Evolutionary conservation across 2,797 vertebrate genomes (phyloP).

Genomic region (Sparus aurata): DNA sequence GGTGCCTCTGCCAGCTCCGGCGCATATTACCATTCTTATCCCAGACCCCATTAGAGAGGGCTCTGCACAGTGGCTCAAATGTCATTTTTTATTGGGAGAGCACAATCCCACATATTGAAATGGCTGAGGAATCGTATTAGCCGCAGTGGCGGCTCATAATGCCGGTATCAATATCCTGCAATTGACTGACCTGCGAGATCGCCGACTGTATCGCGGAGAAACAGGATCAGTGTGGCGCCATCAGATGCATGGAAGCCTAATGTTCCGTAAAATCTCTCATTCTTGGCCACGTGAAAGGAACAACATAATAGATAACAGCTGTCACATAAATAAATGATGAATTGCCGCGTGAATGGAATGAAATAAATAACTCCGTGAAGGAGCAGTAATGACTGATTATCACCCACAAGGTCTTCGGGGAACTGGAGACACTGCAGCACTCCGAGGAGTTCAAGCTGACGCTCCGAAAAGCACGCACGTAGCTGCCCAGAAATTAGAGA

Average conservation of each 20-base stretch:
- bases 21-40: constrained; percentile 79
- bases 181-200: constrained; percentile 71
- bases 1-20: constrained; percentile 75
- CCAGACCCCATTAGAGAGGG: constrained; percentile 73
- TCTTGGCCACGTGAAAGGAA: constrained; percentile 77
- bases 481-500: constrained; percentile 35
- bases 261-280: constrained; percentile 83
- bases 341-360: constrained; percentile 59
- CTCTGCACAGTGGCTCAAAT: constrained; percentile 69
- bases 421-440: constrained; percentile 51
- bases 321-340: constrained; percentile 82
- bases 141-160: constrained; percentile 63
- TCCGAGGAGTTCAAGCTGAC: constrained; percentile 58
- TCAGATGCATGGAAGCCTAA: constrained; percentile 74
- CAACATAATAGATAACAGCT: constrained; percentile 80
- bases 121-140: constrained; percentile 61
- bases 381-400: constrained; percentile 72
- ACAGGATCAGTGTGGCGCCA: constrained; percentile 47
- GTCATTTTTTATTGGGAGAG: constrained; percentile 67
- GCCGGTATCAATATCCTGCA: constrained; percentile 73
- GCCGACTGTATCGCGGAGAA: constrained; percentile 56
- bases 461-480: constrained; percentile 30
- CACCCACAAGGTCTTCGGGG: constrained; percentile 69
- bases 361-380: constrained; percentile 72
- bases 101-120: constrained; percentile 69